These are phyloP conservation scores for Drosophila miranda DNA, from an alignment of 1,140 invertebrate species.

Conservation along the genomic window DNA sequence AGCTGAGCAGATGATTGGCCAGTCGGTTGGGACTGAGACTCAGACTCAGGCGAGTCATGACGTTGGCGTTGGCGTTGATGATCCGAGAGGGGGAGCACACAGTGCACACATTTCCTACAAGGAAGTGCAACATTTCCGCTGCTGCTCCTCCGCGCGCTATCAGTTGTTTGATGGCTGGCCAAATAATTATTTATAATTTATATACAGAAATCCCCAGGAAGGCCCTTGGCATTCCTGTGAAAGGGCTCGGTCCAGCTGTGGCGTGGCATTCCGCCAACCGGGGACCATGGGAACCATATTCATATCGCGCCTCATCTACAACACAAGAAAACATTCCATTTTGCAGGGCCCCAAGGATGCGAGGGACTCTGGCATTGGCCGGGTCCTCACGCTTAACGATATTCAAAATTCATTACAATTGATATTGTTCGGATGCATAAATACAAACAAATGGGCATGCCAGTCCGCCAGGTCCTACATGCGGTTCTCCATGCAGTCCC, in stretches of 20 bases:
- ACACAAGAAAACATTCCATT: slow-evolving; percentile 68
- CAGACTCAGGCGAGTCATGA: slow-evolving; percentile 11
- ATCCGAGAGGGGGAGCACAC: not conserved
- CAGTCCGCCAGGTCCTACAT: slow-evolving; percentile 27
- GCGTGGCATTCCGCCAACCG: slow-evolving; percentile 18
- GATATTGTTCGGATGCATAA: slow-evolving; percentile 82
- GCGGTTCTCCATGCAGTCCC: slow-evolving; percentile 19
- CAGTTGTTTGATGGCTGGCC: slow-evolving; percentile 47
- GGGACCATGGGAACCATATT: slow-evolving; percentile 73
- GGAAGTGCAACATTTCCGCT: slow-evolving; percentile 64
- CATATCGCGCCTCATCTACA: slow-evolving; percentile 79
- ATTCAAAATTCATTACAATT: slow-evolving; percentile 83
- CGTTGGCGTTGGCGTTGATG: slow-evolving; percentile 47
- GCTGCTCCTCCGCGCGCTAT: slow-evolving; percentile 2
- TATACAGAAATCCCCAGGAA: slow-evolving; percentile 29
- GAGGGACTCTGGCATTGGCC: slow-evolving; percentile 1
- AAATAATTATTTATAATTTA: slow-evolving; percentile 80
- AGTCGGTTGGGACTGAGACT: slow-evolving; percentile 26
- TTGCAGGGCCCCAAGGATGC: slow-evolving; percentile 36
- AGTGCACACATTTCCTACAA: slow-evolving; percentile 32
- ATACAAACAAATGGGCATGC: slow-evolving; percentile 79
- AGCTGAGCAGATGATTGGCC: slow-evolving; percentile 62
- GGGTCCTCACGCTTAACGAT: slow-evolving; percentile 71
- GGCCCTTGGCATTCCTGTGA: not conserved
- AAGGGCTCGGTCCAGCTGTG: slow-evolving; percentile 9